Percentiles rank a stretch among this genome's conserved stretches.
Evolutionary conservation across 2,113 vertebrate genomes (phyloP).

Genomic region (Oncorhynchus keta): DNA sequence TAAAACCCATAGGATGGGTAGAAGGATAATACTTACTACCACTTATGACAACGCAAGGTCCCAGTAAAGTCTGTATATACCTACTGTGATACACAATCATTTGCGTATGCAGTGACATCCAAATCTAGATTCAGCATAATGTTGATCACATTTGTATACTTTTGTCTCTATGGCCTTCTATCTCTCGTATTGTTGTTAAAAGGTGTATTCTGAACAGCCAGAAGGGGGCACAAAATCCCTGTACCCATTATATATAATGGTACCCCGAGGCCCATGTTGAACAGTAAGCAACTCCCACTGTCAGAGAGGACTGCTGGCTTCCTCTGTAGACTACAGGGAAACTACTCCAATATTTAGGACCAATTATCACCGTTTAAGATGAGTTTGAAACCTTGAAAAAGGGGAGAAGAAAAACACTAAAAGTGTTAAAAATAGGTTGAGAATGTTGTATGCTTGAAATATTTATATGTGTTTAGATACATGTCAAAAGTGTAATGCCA

Average conservation of each 20-base stretch:
- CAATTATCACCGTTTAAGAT: no score
- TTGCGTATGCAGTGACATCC: no score
- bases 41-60: background rate
- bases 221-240: conserved; percentile 86
- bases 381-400: no score
- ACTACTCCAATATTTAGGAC: no score
- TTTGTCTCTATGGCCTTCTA: background rate
- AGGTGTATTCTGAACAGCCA: conserved; percentile 62
- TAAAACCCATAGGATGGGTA: background rate
- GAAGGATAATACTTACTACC: background rate
- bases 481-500: background rate
- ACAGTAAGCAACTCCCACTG: background rate
- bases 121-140: background rate
- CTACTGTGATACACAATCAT: no score
- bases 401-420: no score
- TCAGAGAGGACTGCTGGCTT: no score
- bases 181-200: background rate
- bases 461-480: background rate
- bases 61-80: background rate
- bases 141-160: background rate
- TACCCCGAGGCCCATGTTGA: background rate
- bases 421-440: background rate
- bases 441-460: background rate
- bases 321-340: background rate
- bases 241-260: no score